Evolutionary conservation across 2,888 invertebrate genomes (phyloP), one percentile per base, ranked within the genome.

Genomic region (Hoplodrina ambigua): DNA sequence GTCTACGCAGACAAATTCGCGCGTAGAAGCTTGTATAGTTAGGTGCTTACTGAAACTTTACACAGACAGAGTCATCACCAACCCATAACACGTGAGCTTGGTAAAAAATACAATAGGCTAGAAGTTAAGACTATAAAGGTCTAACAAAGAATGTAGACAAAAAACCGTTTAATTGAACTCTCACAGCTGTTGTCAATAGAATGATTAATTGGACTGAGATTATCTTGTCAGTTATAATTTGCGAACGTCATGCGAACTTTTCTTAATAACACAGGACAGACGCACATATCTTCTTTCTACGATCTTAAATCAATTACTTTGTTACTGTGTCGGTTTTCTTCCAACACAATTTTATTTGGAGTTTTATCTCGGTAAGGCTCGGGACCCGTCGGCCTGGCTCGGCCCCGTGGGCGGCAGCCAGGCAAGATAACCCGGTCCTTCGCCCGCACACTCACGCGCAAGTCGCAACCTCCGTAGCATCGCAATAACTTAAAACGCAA

Each of bases 401-500:
- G 63, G 67, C 60, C 56, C 54, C 64, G 83, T 85, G 84, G 85
- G 85, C 79, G 85, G 71, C 58, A 72, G 65, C 75, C 83, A 79
- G 80, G 76, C 59, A 66, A 87, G 85, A 87, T 86, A 87, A 83
- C 85, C 85, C 72, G 85, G 82, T 84, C 81, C 81, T 56, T 69
- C 84, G 72, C 80, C 75, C 78, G 83, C 84, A 75, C 81, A 85
- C 80, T 85, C 81, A 46, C 69, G 65, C 70, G 84, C 83, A 84
- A 69, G 58, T 44, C 60, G 83, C 81, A 84, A 74, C 84, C 84
- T 83, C 81, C 80, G 74, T 72, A 78, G 72, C 79, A 76, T 64
- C 58, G 82, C 88, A 88, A 90, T 87, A 90, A 90, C 86, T 83
- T 89, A 86, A 90, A 85, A 85, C 80, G 82, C 81, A 81, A 88